Base-by-base conservation (phyloP, 2,888 invertebrate genomes). In the Prenolepis imparis region DNA sequence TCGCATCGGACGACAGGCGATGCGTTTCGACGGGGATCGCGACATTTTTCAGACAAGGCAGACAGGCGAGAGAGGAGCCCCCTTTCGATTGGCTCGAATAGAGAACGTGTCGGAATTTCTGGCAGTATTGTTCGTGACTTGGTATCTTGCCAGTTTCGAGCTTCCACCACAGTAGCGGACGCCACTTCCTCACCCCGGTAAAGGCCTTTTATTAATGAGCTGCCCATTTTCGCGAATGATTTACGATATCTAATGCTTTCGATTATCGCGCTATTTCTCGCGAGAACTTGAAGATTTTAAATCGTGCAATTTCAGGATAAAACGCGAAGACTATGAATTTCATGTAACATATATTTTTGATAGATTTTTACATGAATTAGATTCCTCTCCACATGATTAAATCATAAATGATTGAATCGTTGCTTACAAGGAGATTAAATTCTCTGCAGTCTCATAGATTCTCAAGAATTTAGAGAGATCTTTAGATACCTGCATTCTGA, bases 91-190 rank as follows among this genome's bases (percentile, higher is more conserved):
- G 80, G 57, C 68, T 68, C 41, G 82, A 81, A 89, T 82, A 82
- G 78, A 72, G 73, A 81, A 82, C 87, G 88, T 84, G 89, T 87
- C 77, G 86, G 87, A 86, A 90, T 84, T 88, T 74, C 77, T 82
- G 78, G 84, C 80, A 88, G 84, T 88, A 91, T 91, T 91, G 90
- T 91, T 90, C 89, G 90, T 87, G 89, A 91, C 89, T 91, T 91
- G 91, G 91, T 91, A 84, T 48, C 32, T 83, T 89, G 91, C 91
- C 91, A 91, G 85, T 90, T 80, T 73, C 52, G 59, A 81, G 83
- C 74, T 86, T 66, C 52, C 55, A n/a, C 81, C 84, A 80, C 72
- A 59, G 86, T 81, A 61, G 44, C 61, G 61, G 59, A 57, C 48
- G 44, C 82, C 78, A 59, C 84, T 68, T 41, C 41, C 83, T 74